Conservation (phyloP, 2,888 invertebrate genomes). For the Cerastis leucographa region DNA sequence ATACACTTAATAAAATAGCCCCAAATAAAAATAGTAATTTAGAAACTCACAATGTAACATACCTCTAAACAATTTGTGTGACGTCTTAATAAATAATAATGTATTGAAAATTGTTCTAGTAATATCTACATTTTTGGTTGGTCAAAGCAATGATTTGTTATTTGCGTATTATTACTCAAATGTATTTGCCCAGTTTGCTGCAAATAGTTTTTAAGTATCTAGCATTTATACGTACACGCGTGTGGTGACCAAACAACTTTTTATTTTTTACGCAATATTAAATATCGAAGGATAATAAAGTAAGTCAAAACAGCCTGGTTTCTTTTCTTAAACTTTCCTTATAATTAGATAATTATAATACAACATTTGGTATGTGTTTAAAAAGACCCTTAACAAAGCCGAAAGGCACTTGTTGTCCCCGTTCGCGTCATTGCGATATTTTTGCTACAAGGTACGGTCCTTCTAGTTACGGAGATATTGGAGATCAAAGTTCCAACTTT, state of each 20-base stretch:
- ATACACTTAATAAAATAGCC: slow-evolving; percentile 31
- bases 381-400: background rate
- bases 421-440: too few relatives aligned
- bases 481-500: background rate
- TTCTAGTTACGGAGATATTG: background rate
- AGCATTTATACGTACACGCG: slow-evolving; percentile 85
- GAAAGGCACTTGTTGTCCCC: background rate
- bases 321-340: slow-evolving; percentile 69
- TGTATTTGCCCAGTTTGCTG: slow-evolving; percentile 76
- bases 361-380: background rate
- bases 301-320: slow-evolving; percentile 77
- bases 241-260: slow-evolving; percentile 85
- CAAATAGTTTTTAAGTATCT: slow-evolving; percentile 77
- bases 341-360: background rate
- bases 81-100: slow-evolving; percentile 51
- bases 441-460: too few relatives aligned
- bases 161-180: slow-evolving; percentile 66
- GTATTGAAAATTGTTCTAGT: slow-evolving; percentile 62
- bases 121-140: slow-evolving; percentile 52
- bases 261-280: slow-evolving; percentile 84
- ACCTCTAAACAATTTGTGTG: slow-evolving; percentile 60
- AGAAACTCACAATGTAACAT: slow-evolving; percentile 50
- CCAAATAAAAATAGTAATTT: slow-evolving; percentile 39
- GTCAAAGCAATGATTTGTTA: slow-evolving; percentile 63
- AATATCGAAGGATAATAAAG: slow-evolving; percentile 84